These are phyloP conservation scores for Scaeva pyrastri DNA, from an alignment of 2,888 invertebrate species.

Conservation along the genomic window DNA sequence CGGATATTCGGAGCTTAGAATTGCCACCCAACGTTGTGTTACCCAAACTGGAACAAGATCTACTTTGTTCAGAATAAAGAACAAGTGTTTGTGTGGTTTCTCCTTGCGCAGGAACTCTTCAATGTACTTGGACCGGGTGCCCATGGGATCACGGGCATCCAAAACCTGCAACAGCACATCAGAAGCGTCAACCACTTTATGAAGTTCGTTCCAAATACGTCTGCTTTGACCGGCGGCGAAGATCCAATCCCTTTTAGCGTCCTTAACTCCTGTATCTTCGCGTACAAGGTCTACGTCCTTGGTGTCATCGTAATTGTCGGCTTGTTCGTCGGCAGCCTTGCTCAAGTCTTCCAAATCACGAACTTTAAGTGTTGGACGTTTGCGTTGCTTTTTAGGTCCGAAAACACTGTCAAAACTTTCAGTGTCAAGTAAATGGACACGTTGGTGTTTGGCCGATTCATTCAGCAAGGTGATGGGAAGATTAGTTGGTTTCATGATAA, in stretches of 20 bases:
- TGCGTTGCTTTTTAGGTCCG: slow-evolving; percentile 96
- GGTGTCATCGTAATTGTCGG: slow-evolving; percentile 90
- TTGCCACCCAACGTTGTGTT: slow-evolving; percentile 98
- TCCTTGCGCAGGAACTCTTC: slow-evolving; percentile 96
- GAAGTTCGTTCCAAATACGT: slow-evolving; percentile 99
- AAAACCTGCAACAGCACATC: slow-evolving; percentile 98
- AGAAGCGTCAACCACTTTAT: slow-evolving; percentile 99
- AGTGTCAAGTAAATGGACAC: slow-evolving; percentile 97
- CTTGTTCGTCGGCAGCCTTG: slow-evolving; percentile 88
- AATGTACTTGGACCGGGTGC: slow-evolving; percentile 96
- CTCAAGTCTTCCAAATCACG: slow-evolving; percentile 92
- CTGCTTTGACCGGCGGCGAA: slow-evolving; percentile 98
- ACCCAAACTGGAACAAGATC: slow-evolving; percentile 99
- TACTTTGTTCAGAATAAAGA: slow-evolving; percentile 98
- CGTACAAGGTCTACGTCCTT: slow-evolving; percentile 94
- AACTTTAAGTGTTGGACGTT: slow-evolving; percentile 92
- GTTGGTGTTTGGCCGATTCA: slow-evolving; percentile 94
- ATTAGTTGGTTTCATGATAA: slow-evolving; percentile 98
- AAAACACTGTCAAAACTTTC: slow-evolving; percentile 97
- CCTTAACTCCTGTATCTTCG: slow-evolving; percentile 92
- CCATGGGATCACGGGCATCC: slow-evolving; percentile 98
- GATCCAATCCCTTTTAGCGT: slow-evolving; percentile 95
- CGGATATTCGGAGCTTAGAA: slow-evolving; percentile 97
- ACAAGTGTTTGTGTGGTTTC: slow-evolving; percentile 98
- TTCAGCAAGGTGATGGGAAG: slow-evolving; percentile 97